phyloP scores from a whole-genome alignment of 2,113 vertebrate species.

The Fukomys damarensis region DNA sequence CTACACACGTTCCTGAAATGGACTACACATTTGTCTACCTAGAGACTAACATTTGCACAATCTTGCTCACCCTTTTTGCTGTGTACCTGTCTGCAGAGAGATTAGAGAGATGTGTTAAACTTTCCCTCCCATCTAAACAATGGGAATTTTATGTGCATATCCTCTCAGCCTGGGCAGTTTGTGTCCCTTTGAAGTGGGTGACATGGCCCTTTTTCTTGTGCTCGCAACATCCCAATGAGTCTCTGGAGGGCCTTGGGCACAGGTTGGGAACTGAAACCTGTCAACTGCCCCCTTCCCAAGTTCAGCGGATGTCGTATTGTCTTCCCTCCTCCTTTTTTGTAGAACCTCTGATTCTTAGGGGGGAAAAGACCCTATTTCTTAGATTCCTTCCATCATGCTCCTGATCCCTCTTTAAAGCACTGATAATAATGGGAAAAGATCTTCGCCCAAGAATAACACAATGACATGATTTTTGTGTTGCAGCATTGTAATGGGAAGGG shows the following conservation, averaged over 20 bases:
- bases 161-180: neutral
- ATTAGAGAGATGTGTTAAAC: neutral
- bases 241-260: neutral
- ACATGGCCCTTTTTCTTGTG: neutral
- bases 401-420: neutral
- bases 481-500: neutral
- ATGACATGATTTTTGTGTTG: neutral
- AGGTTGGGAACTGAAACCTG: neutral
- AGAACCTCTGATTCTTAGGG: neutral
- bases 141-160: neutral
- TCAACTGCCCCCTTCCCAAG: neutral
- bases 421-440: neutral
- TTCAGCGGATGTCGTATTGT: neutral
- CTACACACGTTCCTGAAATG: neutral
- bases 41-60: neutral
- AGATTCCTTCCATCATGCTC: neutral
- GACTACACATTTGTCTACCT: neutral
- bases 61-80: neutral
- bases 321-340: neutral
- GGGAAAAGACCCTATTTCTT: neutral
- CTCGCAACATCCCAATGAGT: neutral
- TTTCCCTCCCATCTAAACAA: neutral
- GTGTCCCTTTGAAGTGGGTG: neutral
- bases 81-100: neutral
- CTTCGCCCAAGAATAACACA: neutral